Evolutionary conservation across 2,888 invertebrate genomes (phyloP).

Genomic region (Sepioteuthis lessoniana): DNA sequence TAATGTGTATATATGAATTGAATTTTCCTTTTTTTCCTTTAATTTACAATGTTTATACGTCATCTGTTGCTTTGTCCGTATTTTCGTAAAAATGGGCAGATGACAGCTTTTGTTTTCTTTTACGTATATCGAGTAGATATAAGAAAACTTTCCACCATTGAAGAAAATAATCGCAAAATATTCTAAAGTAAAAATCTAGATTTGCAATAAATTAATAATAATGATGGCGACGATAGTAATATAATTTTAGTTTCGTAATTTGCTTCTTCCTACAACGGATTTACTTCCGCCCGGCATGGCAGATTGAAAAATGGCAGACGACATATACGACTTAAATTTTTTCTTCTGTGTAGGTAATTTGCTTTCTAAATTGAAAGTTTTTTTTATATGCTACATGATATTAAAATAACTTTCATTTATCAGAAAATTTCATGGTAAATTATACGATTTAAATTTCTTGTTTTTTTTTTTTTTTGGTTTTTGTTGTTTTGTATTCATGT

Average conservation of each 20-base stretch:
- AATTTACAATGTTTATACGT: background rate
- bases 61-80: background rate
- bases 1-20: background rate
- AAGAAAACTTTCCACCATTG: background rate
- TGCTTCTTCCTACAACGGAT: background rate
- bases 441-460: no score
- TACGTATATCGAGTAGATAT: background rate
- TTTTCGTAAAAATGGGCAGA: background rate
- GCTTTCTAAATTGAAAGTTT: background rate
- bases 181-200: background rate
- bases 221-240: background rate
- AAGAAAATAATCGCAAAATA: no score
- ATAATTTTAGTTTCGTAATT: slow-evolving; percentile 7
- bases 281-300: background rate
- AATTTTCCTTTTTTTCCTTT: background rate
- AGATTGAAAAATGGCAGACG: no score
- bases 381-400: background rate
- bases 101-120: background rate
- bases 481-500: no score
- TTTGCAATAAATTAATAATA: background rate
- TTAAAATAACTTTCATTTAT: background rate
- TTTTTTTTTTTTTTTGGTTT: no score
- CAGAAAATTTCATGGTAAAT: no score
- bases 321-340: no score
- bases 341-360: background rate